Evolutionary conservation across 2,113 vertebrate species (phyloP).

Genomic region (Pangasianodon hypophthalmus): DNA sequence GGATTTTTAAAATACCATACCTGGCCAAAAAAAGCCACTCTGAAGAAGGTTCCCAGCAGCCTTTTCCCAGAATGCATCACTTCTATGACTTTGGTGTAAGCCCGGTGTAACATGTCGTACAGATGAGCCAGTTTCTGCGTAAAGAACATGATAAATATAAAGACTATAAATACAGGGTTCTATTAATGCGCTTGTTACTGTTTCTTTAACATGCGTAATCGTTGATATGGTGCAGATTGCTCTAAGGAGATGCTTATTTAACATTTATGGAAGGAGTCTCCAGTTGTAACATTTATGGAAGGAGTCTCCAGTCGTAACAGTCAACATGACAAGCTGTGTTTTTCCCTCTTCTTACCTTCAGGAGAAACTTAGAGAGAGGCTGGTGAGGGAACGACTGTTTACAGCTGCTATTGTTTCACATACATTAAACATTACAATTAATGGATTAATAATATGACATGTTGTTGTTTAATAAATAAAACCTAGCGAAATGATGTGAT

Average conservation of each 20-base stretch:
- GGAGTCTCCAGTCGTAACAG: neutral
- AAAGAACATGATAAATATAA: neutral
- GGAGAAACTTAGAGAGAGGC: no score
- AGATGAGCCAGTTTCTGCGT: constrained; percentile 91
- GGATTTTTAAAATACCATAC: constrained; percentile 68
- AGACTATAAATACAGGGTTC: neutral
- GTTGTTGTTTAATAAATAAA: neutral
- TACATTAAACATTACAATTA: neutral
- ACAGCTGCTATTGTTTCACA: no score
- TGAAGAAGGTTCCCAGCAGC: constrained; percentile 94
- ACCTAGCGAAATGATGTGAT: neutral
- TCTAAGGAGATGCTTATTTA: neutral
- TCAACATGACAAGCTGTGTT: neutral
- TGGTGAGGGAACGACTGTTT: no score
- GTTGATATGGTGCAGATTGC: neutral
- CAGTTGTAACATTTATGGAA: no score
- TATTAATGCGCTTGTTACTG: neutral
- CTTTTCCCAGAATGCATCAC: constrained; percentile 95
- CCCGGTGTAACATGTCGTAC: constrained; percentile 93
- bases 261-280: neutral
- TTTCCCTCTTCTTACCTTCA: no score
- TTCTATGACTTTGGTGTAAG: constrained; percentile 97
- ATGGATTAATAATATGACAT: neutral
- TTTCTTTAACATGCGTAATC: neutral
- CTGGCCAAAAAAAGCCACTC: constrained; percentile 98